Percentiles rank a stretch among this genome's conserved stretches.
These are phyloP conservation scores for Alaudala cheleensis DNA, from an alignment of 2,113 vertebrate species.

Conservation along the genomic window DNA sequence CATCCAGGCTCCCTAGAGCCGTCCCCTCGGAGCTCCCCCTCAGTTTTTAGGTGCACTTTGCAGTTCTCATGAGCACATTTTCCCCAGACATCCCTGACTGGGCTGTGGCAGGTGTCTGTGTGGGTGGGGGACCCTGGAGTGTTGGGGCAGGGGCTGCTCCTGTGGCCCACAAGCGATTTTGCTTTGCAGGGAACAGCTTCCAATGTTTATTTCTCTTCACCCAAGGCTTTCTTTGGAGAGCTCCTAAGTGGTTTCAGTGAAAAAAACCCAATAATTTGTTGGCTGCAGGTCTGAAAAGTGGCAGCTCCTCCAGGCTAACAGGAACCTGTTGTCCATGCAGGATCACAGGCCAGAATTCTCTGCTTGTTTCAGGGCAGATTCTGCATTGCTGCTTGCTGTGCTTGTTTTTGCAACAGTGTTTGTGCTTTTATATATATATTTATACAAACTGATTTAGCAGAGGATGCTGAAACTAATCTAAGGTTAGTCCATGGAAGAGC, in stretches of 20 bases:
- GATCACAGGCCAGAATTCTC: neutral
- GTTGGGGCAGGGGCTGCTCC: neutral
- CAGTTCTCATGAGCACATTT: neutral
- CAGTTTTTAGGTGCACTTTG: neutral
- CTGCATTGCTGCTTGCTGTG: neutral
- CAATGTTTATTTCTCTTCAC: accelerated
- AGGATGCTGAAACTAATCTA: neutral
- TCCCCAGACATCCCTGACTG: neutral
- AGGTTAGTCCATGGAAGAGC: neutral
- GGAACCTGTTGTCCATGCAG: neutral
- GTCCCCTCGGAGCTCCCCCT: neutral
- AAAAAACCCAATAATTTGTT: neutral
- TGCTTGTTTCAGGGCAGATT: neutral
- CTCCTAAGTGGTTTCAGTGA: neutral
- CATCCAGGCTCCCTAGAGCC: neutral
- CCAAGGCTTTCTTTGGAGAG: neutral
- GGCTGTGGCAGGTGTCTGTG: neutral
- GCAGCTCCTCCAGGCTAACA: neutral
- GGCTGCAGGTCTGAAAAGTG: neutral
- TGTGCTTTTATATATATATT: neutral
- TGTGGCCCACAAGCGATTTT: neutral
- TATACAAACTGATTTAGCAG: neutral
- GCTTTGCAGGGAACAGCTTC: neutral
- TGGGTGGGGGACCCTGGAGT: neutral
- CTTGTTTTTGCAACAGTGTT: neutral